Percentiles rank a stretch among this genome's conserved stretches.
phyloP scores from a whole-genome alignment of 2,888 invertebrate species.

The Dolichopus griseipennis region DNA sequence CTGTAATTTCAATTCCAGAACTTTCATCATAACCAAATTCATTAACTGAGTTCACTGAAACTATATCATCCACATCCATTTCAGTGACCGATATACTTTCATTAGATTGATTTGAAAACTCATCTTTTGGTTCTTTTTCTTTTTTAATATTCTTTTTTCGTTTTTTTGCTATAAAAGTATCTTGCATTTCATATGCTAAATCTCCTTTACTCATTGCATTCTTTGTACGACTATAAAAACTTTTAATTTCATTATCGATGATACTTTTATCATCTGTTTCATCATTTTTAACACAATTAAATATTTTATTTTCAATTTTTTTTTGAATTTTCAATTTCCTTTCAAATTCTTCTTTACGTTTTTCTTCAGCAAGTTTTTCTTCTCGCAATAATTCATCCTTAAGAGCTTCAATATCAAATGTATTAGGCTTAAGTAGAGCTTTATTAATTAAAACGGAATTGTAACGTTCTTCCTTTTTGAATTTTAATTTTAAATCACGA shows the following conservation, averaged over 20 bases:
- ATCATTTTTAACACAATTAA: not conserved
- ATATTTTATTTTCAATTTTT: conserved; percentile 11
- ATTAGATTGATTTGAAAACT: conserved; percentile 18
- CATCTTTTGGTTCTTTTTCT: not conserved
- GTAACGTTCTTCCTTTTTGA: conserved; percentile 79
- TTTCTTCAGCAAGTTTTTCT: conserved; percentile 34
- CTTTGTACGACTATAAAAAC: conserved; percentile 10
- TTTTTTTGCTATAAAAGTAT: conserved; percentile 8
- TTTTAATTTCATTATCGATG: not conserved
- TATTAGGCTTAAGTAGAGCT: conserved; percentile 59
- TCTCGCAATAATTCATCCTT: conserved; percentile 49
- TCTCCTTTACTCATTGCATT: conserved; percentile 18
- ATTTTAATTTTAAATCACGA: conserved; percentile 81
- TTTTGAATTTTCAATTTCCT: conserved; percentile 23
- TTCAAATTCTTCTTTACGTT: conserved; percentile 28
- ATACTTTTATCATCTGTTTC: conserved; percentile 9
- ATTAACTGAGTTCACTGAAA: conserved; percentile 20
- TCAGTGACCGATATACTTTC: conserved; percentile 18
- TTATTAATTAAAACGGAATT: conserved; percentile 67
- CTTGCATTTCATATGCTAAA: conserved; percentile 19
- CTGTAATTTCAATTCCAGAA: conserved; percentile 22
- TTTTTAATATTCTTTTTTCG: not conserved
- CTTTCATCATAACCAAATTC: not conserved
- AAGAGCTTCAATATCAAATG: conserved; percentile 57
- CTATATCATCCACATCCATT: conserved; percentile 21